Percentiles rank a stretch among this genome's conserved stretches.
phyloP scores from a whole-genome alignment of 2,113 vertebrate species.

The Chaetops frenatus region DNA sequence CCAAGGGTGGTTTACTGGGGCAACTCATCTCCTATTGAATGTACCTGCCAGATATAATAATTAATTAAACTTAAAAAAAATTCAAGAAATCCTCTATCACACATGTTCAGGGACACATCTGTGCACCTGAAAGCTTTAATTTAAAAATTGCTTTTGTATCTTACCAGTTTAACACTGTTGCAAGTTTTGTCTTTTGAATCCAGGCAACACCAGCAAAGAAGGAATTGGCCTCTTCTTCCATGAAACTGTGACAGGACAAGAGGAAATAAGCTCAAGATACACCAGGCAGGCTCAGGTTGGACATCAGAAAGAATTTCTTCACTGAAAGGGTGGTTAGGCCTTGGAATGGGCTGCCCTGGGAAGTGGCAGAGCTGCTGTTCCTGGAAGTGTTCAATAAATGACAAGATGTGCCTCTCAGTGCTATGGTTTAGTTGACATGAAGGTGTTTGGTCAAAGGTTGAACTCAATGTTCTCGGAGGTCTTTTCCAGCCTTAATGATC shows the following conservation, averaged over 20 bases:
- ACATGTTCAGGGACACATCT: not conserved
- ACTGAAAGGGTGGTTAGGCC: not conserved
- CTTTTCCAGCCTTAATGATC: not conserved
- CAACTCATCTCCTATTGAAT: not conserved
- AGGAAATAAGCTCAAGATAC: not conserved
- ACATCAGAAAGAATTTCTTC: not conserved
- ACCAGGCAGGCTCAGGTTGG: not conserved
- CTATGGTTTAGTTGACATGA: not conserved
- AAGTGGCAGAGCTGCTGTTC: not conserved
- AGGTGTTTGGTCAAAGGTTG: not conserved
- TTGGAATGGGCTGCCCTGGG: no score
- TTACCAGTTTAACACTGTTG: not conserved
- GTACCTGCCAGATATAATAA: not conserved
- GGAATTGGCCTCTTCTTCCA: not conserved
- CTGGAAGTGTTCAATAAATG: not conserved
- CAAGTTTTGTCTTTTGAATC: not conserved
- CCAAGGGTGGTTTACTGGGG: not conserved
- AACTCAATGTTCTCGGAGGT: not conserved
- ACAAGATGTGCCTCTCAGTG: fast-evolving
- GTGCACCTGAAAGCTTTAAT: not conserved
- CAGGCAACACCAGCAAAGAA: not conserved
- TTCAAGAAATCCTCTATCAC: not conserved
- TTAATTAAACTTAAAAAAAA: not conserved
- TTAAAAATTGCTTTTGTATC: not conserved
- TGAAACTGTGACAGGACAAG: not conserved